Conservation (phyloP, 2,888 invertebrate species). For the Acleris laterana region DNA sequence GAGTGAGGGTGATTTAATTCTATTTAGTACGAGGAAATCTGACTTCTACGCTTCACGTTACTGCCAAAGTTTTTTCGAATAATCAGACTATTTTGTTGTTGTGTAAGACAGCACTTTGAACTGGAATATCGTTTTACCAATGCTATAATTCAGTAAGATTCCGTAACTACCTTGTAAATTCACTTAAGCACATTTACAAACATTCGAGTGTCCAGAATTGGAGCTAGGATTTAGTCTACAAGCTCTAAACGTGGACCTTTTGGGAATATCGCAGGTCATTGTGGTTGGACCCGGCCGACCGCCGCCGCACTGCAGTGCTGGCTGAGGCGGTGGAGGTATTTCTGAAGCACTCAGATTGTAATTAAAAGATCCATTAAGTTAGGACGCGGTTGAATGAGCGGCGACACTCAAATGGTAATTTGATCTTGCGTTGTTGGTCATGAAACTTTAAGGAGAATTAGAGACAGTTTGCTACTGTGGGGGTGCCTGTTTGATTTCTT, state of each 20-base stretch:
- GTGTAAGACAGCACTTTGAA: not conserved
- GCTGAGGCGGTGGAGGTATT: conserved; percentile 17
- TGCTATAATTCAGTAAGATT: too few species aligned
- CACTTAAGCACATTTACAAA: not conserved
- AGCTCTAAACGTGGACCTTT: conserved; percentile 16
- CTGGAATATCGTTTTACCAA: not conserved
- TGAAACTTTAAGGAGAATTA: not conserved
- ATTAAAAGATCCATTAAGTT: conserved; percentile 32
- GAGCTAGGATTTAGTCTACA: conserved; percentile 24
- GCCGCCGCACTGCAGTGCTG: conserved; percentile 28
- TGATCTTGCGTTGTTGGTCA: not conserved
- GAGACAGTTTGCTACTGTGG: too few species aligned
- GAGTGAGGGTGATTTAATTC: conserved; percentile 29
- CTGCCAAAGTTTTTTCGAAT: conserved; percentile 4
- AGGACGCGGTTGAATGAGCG: not conserved
- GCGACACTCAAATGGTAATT: conserved; percentile 1
- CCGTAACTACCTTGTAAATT: not conserved
- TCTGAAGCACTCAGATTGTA: conserved; percentile 17
- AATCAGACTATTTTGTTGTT: not conserved
- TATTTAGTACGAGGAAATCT: conserved; percentile 22
- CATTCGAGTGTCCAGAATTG: conserved; percentile 9
- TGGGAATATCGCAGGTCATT: conserved; percentile 35
- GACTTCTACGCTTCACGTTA: conserved; percentile 5
- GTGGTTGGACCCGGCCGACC: conserved; percentile 11
- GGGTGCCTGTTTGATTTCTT: too few species aligned